Evolutionary conservation across 2,888 invertebrate genomes (phyloP).

Genomic region (Himalopsyche anomala): DNA sequence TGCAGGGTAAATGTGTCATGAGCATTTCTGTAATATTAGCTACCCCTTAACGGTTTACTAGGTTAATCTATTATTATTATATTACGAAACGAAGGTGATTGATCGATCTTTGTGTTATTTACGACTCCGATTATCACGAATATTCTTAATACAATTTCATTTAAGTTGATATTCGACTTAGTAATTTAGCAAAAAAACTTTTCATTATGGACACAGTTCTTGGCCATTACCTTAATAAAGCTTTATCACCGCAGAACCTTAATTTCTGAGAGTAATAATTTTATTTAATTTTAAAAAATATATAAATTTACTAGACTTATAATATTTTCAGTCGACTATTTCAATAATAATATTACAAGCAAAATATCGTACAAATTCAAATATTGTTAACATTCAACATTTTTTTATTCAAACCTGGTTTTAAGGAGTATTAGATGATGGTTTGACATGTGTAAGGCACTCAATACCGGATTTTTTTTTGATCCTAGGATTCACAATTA

Average conservation of each 20-base stretch:
- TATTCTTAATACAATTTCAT: conserved; percentile 24
- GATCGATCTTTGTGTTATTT: conserved; percentile 35
- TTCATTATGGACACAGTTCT: conserved; percentile 1
- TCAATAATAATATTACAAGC: too few relatives aligned
- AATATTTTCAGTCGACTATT: too few relatives aligned
- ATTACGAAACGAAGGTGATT: conserved; percentile 40
- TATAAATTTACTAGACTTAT: too few relatives aligned
- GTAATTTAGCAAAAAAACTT: neutral
- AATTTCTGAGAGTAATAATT: too few relatives aligned
- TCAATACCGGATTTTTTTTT: too few relatives aligned
- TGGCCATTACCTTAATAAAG: neutral
- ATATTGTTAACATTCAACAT: too few relatives aligned
- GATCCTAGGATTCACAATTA: too few relatives aligned
- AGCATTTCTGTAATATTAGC: conserved; percentile 28
- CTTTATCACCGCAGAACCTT: neutral
- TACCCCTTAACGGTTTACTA: conserved; percentile 22
- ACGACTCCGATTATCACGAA: conserved; percentile 32
- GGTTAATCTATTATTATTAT: conserved; percentile 42
- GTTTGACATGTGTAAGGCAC: too few relatives aligned
- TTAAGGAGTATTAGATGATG: too few relatives aligned
- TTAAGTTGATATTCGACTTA: conserved; percentile 18
- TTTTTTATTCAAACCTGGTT: too few relatives aligned
- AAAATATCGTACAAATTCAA: too few relatives aligned
- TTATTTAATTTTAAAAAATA: too few relatives aligned
- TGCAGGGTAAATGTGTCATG: conserved; percentile 36